A percentile compares a stretch with the other conserved stretches of the same genome.
Evolutionary conservation across 64 coral and sea anemone genomes (phyloP).

Genomic region (Montipora efflorescens): DNA sequence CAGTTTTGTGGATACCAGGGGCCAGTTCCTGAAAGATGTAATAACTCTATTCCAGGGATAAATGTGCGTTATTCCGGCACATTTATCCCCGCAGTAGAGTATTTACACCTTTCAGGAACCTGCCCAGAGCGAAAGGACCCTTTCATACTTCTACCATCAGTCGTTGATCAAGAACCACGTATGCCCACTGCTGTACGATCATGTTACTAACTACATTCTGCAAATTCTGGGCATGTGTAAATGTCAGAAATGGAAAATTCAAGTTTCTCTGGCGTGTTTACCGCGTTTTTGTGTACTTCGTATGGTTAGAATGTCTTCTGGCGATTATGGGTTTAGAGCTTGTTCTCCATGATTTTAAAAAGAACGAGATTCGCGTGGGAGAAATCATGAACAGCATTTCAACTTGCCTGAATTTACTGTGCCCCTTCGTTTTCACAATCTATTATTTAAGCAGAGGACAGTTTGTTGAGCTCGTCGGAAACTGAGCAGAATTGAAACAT

Average conservation of each 20-base stretch:
- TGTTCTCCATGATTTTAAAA: slow-evolving; percentile 74
- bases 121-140: no score
- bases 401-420: slow-evolving; percentile 70
- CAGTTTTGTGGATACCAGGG: no score
- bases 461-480: slow-evolving; percentile 62
- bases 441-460: slow-evolving; percentile 78
- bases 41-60: no score
- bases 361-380: not conserved
- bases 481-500: slow-evolving; percentile 18
- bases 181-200: slow-evolving; percentile 25
- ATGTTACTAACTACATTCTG: slow-evolving; percentile 35
- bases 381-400: slow-evolving; percentile 70
- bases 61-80: no score
- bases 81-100: no score
- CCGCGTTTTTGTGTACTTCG: not conserved
- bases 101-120: no score
- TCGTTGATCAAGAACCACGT: not conserved
- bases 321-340: slow-evolving; percentile 74
- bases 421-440: slow-evolving; percentile 64
- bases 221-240: slow-evolving; percentile 76
- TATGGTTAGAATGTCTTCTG: slow-evolving; percentile 57
- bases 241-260: slow-evolving; percentile 23
- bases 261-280: slow-evolving; percentile 56
- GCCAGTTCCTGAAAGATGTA: no score
- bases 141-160: not conserved